Evolutionary conservation across 2,888 invertebrate genomes (phyloP), one percentile per base, ranked within the genome.

Genomic region (Eremobia ochroleuca): DNA sequence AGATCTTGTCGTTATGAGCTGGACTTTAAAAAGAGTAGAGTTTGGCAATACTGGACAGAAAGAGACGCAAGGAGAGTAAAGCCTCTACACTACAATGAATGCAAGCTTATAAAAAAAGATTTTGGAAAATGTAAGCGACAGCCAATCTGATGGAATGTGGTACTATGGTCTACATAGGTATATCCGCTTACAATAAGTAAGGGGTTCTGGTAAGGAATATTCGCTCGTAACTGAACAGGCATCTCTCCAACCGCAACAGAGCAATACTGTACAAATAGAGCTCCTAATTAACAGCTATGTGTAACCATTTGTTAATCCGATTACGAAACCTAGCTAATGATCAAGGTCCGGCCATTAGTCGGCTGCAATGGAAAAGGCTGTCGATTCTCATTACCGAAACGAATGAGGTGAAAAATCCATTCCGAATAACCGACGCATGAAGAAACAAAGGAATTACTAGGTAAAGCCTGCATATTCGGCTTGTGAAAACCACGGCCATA

Each of bases 351-450:
- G 43, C 59, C 46, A 73, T 73, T 77, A 31, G 61, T 28, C 37
- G 18, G 49, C 28, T 82, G 52, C 73, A 71, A 55, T 67, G 62
- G 28, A 52, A 70, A 62, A 77, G 55, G 67, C 62, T 61, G 68
- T 73, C 52, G 58, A 64, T 71, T 64, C 64, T 68, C 84, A 86
- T 83, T 84, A 84, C 72, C 28, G 59, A 59, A 80, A 52, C 72
- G 9, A 84, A 84, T 79, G 65, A 79, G 64, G 59, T 61, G 81
- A 46, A 28, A 55, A 79, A 75, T 67, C 55, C 46, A 79, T 73
- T 84, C 25, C 46, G 61, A 61, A 69, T 66, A 43, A 43, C 62
- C 13, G 61, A 67, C 66, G 58, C 55, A 31, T 37, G 62, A 65
- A 82, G 40, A 37, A 52, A 77, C 52, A 76, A 46, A 31, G 25